A percentile compares a stretch with the other conserved stretches of the same genome.
Evolutionary conservation across 2,888 invertebrate species (phyloP).

Genomic region (Seira sanloemensis): DNA sequence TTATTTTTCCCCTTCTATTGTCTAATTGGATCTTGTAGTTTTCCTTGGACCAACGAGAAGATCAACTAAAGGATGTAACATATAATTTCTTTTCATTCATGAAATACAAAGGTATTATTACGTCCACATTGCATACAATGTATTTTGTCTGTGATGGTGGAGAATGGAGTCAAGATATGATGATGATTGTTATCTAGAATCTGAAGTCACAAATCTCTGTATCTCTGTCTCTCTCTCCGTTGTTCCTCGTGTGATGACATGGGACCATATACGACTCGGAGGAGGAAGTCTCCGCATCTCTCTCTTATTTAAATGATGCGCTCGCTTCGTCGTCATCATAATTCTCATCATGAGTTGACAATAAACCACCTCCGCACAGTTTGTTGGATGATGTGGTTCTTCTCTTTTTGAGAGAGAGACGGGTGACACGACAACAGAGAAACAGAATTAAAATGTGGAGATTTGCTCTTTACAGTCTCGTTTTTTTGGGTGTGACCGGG

Average conservation of each 20-base stretch:
- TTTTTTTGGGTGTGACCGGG: constrained; percentile 66
- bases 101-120: no score
- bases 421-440: background rate
- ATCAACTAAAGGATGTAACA: no score
- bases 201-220: background rate
- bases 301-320: background rate
- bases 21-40: no score
- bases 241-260: background rate
- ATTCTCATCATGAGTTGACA: constrained; percentile 17
- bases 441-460: background rate
- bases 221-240: no score
- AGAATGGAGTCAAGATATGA: background rate
- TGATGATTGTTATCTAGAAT: background rate
- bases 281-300: background rate
- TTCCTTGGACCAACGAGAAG: no score
- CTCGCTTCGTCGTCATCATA: constrained; percentile 18
- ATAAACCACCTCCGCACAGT: constrained; percentile 16
- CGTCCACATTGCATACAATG: no score
- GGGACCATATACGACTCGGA: background rate
- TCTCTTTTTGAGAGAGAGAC: background rate
- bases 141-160: background rate
- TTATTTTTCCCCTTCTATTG: no score
- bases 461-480: no score
- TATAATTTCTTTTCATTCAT: no score
- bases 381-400: no score